Evolutionary conservation across 1,140 invertebrate genomes (phyloP).

Genomic region (Acromyrmex echinatior): DNA sequence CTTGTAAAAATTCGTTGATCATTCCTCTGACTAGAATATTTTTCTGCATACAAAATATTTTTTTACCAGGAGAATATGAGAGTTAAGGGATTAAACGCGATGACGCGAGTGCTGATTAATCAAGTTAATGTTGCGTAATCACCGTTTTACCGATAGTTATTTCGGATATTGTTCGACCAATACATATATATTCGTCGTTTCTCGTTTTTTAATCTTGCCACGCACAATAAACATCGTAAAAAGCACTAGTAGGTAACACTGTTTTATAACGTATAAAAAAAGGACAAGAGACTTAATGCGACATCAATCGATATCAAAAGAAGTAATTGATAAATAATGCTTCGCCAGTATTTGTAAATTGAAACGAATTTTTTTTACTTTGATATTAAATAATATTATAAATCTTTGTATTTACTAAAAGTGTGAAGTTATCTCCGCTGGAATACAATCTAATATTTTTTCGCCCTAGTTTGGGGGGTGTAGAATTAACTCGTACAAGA

Average conservation of each 20-base stretch:
- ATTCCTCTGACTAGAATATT: slow-evolving; percentile 43
- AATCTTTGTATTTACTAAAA: neutral
- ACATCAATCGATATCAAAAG: slow-evolving; percentile 15
- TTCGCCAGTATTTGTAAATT: neutral
- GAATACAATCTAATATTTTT: neutral
- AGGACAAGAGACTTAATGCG: neutral
- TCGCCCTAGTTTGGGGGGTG: slow-evolving; percentile 37
- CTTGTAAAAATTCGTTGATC: slow-evolving; percentile 51
- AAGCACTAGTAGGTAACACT: neutral
- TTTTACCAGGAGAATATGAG: slow-evolving; percentile 37
- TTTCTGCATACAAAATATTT: slow-evolving; percentile 49
- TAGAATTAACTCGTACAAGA: slow-evolving; percentile 27
- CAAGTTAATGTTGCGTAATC: slow-evolving; percentile 34
- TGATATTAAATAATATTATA: neutral
- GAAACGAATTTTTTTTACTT: neutral
- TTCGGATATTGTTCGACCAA: slow-evolving; percentile 23
- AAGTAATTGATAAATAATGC: neutral
- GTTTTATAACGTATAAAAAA: neutral
- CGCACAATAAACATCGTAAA: slow-evolving; percentile 37
- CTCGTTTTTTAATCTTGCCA: slow-evolving; percentile 35
- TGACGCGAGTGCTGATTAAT: slow-evolving; percentile 23
- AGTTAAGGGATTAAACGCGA: slow-evolving; percentile 22
- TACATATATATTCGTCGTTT: slow-evolving; percentile 17
- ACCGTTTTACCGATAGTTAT: slow-evolving; percentile 38
- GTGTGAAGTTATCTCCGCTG: neutral